phyloP scores from a whole-genome alignment of 2,113 vertebrate species.

The Brienomyrus brachyistius region DNA sequence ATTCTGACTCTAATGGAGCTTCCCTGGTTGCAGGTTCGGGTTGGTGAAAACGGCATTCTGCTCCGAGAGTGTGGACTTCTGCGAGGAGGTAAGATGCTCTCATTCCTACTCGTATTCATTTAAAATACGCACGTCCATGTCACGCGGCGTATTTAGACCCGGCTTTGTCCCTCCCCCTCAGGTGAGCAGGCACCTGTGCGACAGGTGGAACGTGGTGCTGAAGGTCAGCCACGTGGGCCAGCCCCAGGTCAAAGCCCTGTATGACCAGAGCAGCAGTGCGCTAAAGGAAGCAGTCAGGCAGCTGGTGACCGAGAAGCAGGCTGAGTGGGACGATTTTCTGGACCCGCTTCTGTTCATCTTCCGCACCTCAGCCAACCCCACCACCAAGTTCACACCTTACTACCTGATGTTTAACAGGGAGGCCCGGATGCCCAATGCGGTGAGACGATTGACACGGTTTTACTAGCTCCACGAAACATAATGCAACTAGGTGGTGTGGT shows the following conservation, averaged over 20 bases:
- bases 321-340: conserved; percentile 71
- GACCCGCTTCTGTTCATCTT: conserved; percentile 72
- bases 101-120: background rate
- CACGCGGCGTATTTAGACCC: background rate
- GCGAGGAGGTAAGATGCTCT: conserved; percentile 67
- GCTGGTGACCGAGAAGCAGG: conserved; percentile 66
- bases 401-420: conserved; percentile 80
- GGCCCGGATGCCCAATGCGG: conserved; percentile 53
- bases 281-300: conserved; percentile 66
- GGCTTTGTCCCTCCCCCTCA: background rate
- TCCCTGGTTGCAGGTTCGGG: conserved; percentile 65
- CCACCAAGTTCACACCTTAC: conserved; percentile 74
- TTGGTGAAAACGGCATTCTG: conserved; percentile 68
- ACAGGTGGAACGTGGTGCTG: conserved; percentile 69
- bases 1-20: background rate
- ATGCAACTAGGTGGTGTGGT: background rate
- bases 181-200: conserved; percentile 63
- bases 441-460: conserved; percentile 23
- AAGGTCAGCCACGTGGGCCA: conserved; percentile 59
- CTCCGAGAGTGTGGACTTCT: conserved; percentile 68
- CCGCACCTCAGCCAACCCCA: conserved; percentile 66
- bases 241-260: conserved; percentile 50
- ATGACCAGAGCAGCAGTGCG: conserved; percentile 48
- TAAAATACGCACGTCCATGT: too few relatives aligned
- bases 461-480: background rate